Percentiles rank a stretch among this genome's conserved stretches.
Conservation (phyloP, 2,113 vertebrate genomes). For the Trinectes maculatus region DNA sequence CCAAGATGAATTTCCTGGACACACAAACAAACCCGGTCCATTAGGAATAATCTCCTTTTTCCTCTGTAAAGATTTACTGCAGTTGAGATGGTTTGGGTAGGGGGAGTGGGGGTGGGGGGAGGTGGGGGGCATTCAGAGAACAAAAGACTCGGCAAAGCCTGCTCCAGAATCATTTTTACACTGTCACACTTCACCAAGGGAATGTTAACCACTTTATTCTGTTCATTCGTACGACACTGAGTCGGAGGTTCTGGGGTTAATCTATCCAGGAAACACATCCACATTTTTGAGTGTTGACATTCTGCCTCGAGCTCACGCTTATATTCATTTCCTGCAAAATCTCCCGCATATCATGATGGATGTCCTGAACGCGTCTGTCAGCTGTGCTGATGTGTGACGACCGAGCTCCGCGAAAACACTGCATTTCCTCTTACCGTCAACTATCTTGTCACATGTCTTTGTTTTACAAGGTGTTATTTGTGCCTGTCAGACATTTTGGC, state of each 20-base stretch:
- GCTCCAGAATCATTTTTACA: constrained; percentile 23
- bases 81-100: no score
- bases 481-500: constrained; percentile 15
- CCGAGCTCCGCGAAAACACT: constrained; percentile 31
- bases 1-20: constrained; percentile 38
- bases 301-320: constrained; percentile 4
- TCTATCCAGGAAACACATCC: constrained; percentile 45
- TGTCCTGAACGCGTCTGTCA: constrained; percentile 35
- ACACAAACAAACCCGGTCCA: constrained; percentile 29
- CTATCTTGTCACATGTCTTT: neutral
- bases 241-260: constrained; percentile 23
- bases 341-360: constrained; percentile 24
- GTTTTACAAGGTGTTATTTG: constrained; percentile 28
- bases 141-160: constrained; percentile 27
- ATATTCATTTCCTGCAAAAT: constrained; percentile 29
- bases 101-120: neutral
- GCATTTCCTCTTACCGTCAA: constrained; percentile 25
- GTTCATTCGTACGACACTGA: constrained; percentile 6
- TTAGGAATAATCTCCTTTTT: constrained; percentile 18
- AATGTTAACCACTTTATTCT: constrained; percentile 9
- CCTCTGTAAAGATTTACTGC: constrained; percentile 20
- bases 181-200: constrained; percentile 5
- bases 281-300: constrained; percentile 23
- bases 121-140: constrained; percentile 4
- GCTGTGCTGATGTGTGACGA: constrained; percentile 20